phyloP scores from a whole-genome alignment of 2,113 vertebrate species.

The Hassar affinis region DNA sequence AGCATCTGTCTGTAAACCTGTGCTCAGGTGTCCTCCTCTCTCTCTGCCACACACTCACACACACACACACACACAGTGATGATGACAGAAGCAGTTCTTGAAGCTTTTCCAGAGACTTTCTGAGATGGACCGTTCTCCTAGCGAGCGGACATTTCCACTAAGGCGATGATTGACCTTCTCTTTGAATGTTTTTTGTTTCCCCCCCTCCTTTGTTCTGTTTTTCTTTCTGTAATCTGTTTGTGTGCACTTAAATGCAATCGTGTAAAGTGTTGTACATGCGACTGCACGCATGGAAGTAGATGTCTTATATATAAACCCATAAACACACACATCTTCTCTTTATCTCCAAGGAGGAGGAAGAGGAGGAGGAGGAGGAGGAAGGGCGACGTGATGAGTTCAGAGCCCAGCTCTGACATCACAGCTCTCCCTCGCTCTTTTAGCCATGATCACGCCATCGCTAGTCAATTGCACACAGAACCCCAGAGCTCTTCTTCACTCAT shows the following conservation, averaged over 20 bases:
- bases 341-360: slow-evolving; percentile 30
- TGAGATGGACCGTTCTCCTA: neutral
- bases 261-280: slow-evolving; percentile 69
- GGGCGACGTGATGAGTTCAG: slow-evolving; percentile 56
- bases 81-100: slow-evolving; percentile 27
- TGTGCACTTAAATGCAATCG: slow-evolving; percentile 71
- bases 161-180: slow-evolving; percentile 73
- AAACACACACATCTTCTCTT: slow-evolving; percentile 14
- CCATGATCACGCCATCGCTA: slow-evolving; percentile 78
- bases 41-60: slow-evolving; percentile 1
- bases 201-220: slow-evolving; percentile 64
- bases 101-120: slow-evolving; percentile 18
- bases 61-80: neutral
- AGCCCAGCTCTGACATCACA: slow-evolving; percentile 64
- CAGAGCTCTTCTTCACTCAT: slow-evolving; percentile 24
- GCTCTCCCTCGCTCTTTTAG: slow-evolving; percentile 68
- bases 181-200: slow-evolving; percentile 72
- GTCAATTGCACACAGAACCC: slow-evolving; percentile 71
- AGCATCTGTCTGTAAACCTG: neutral
- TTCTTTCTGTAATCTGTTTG: slow-evolving; percentile 59
- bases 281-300: slow-evolving; percentile 65
- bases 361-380: neutral
- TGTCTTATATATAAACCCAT: slow-evolving; percentile 55
- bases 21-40: slow-evolving; percentile 32
- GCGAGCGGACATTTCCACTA: slow-evolving; percentile 71